These are phyloP conservation scores for Drosophila paucipuncta DNA, from an alignment of 2,888 invertebrate species.

Conservation along the genomic window DNA sequence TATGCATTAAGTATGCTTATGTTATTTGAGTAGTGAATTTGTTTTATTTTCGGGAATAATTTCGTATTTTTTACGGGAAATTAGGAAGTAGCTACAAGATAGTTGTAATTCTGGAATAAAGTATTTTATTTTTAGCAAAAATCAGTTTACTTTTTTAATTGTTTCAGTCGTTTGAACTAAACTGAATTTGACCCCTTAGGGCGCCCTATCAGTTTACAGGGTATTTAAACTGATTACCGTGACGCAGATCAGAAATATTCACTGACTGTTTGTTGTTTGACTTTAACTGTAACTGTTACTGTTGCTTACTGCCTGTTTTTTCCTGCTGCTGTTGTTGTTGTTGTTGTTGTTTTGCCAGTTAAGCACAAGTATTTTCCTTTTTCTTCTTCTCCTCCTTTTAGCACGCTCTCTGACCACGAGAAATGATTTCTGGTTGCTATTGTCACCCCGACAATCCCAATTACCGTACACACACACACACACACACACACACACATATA, in stretches of 20 bases:
- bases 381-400: slow-evolving; percentile 11
- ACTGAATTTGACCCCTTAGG: background rate
- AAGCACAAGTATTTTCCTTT: background rate
- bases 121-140: background rate
- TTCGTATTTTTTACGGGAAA: background rate
- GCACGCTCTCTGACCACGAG: slow-evolving; percentile 52
- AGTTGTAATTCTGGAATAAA: background rate
- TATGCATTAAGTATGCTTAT: background rate
- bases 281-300: slow-evolving; percentile 42
- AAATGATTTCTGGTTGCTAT: slow-evolving; percentile 55
- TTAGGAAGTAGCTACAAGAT: background rate
- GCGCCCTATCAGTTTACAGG: slow-evolving; percentile 3
- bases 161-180: background rate
- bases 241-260: slow-evolving; percentile 74
- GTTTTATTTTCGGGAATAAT: background rate
- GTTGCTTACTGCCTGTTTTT: slow-evolving; percentile 2
- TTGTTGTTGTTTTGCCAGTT: slow-evolving; percentile 1
- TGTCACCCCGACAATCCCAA: slow-evolving; percentile 74
- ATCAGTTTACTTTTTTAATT: background rate
- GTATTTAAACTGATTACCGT: slow-evolving; percentile 72
- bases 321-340: slow-evolving; percentile 4
- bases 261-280: slow-evolving; percentile 38
- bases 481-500: slow-evolving; percentile 24
- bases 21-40: background rate
- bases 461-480: slow-evolving; percentile 52